Conservation (phyloP, 1,140 invertebrate species). For the Sogatella furcifera region DNA sequence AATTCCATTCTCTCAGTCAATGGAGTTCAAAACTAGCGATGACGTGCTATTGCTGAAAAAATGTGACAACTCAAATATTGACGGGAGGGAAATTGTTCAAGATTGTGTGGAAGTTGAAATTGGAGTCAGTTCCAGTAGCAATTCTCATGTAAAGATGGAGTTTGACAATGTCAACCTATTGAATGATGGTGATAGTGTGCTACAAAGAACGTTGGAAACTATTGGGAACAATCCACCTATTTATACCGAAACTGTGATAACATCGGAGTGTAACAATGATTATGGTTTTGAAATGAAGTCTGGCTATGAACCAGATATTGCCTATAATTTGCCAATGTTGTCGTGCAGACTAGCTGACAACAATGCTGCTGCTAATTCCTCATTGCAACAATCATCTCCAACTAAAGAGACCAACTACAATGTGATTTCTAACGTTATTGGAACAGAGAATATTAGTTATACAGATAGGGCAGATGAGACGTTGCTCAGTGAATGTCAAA, state of each 20-base stretch:
- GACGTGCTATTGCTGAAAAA: too few relatives aligned
- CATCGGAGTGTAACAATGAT: neutral
- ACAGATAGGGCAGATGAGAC: conserved; percentile 3
- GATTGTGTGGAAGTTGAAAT: too few relatives aligned
- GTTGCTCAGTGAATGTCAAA: conserved; percentile 7
- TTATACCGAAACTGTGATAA: neutral
- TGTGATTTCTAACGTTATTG: neutral
- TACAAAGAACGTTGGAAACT: neutral
- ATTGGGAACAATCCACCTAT: neutral
- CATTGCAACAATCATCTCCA: neutral
- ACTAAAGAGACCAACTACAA: neutral
- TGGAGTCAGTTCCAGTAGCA: too few relatives aligned
- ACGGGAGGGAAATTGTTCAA: too few relatives aligned
- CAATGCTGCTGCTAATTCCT: neutral
- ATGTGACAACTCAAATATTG: too few relatives aligned
- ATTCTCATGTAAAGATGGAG: too few relatives aligned
- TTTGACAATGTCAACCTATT: too few relatives aligned
- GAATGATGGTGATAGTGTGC: too few relatives aligned
- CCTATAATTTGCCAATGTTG: neutral
- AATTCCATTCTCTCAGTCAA: too few relatives aligned
- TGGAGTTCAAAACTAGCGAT: too few relatives aligned
- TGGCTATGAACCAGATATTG: neutral
- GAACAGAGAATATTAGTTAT: neutral
- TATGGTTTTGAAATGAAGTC: neutral
- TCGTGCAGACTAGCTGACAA: neutral